phyloP scores from a whole-genome alignment of 2,113 vertebrate species.

The Tragelaphus imberbis region DNA sequence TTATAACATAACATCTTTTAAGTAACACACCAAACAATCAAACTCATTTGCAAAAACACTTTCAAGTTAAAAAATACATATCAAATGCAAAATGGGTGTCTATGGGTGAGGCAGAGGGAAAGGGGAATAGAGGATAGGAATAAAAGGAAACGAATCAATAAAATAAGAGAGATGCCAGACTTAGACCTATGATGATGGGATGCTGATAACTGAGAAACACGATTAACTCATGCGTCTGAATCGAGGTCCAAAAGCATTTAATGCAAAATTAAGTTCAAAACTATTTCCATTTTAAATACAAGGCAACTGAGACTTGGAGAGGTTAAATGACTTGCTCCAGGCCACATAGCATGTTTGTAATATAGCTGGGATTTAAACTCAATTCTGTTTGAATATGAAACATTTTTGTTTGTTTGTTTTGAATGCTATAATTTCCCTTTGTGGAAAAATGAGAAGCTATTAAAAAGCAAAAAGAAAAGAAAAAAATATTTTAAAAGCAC shows the following conservation, averaged over 20 bases:
- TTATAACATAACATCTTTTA: neutral
- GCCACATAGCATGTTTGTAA: neutral
- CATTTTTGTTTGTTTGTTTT: neutral
- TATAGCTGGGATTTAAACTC: neutral
- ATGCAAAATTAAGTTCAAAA: constrained; percentile 24
- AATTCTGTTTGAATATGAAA: constrained; percentile 1
- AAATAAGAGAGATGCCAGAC: neutral
- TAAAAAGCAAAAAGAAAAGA: neutral
- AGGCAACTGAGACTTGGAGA: constrained; percentile 9
- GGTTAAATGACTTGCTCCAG: neutral
- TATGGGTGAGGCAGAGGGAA: neutral
- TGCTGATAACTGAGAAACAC: neutral
- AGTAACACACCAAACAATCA: neutral
- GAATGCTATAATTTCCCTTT: neutral
- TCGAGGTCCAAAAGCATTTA: constrained; percentile 2
- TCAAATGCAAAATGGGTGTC: neutral
- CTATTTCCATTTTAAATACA: constrained; percentile 35
- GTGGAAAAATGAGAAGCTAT: constrained; percentile 6
- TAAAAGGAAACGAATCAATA: constrained; percentile 31
- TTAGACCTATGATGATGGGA: neutral
- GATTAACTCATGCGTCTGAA: neutral
- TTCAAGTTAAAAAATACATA: neutral
- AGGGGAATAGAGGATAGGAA: neutral
- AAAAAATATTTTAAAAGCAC: neutral
- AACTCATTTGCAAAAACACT: neutral